Conservation (phyloP, 2,113 vertebrate species). For the Calonectris borealis region DNA sequence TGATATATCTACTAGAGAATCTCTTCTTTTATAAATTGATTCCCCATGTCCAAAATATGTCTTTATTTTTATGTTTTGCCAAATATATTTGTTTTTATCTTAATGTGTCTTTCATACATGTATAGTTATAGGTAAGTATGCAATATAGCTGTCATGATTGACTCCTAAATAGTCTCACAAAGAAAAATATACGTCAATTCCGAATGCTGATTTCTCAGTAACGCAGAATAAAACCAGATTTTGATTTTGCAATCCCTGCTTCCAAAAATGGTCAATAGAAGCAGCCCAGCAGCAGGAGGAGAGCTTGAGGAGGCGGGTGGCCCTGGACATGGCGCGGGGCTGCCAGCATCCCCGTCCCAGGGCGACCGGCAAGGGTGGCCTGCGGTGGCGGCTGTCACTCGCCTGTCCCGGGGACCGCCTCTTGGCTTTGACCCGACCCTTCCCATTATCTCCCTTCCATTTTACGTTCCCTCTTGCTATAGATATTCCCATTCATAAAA, state of each 20-base stretch:
- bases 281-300: not conserved
- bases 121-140: not conserved
- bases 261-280: fast-evolving
- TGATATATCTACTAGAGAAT: not conserved
- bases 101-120: not conserved
- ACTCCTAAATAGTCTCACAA: not conserved
- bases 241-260: not conserved
- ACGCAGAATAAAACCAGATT: not conserved
- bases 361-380: not conserved
- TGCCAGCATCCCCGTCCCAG: not conserved
- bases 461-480: conserved; percentile 49
- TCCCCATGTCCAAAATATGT: not conserved
- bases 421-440: conserved; percentile 55
- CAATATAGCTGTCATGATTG: not conserved
- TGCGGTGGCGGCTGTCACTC: not conserved
- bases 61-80: conserved; percentile 11
- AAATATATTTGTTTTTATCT: not conserved
- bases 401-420: conserved; percentile 3
- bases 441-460: conserved; percentile 49
- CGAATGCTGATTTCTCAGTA: not conserved
- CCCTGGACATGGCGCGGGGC: not conserved
- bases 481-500: conserved; percentile 63
- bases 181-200: not conserved
- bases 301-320: not conserved
- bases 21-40: not conserved